Base-by-base conservation (phyloP, 2,888 invertebrate genomes). In the Cantharis rustica region DNA sequence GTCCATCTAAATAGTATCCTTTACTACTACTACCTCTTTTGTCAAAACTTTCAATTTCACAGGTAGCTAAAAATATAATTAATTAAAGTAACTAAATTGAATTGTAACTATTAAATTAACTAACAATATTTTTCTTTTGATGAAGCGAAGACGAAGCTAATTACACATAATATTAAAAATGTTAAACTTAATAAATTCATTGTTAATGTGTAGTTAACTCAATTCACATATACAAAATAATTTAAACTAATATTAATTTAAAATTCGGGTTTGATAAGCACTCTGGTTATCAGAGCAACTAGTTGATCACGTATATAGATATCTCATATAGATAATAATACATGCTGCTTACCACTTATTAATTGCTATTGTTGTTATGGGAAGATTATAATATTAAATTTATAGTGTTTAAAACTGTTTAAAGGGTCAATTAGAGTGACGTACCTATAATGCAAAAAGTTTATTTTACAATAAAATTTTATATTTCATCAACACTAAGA, bases 11-110 rank as follows among this genome's bases (percentile, higher is more conserved):
- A 47, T 64, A 20, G n/a, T 15, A 15, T 0, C 1, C 26, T 47
- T 20, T 23, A 26, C 61, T 63, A 17, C 63, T 16, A 2, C 26
- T n/a, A 13, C n/a, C 2, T n/a, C 11, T 20, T 5, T 73, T 27
- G 7, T 27, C 16, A 13, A 61, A 20, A 10, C 68, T 64, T 10
- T 62, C 47, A 16, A 74, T 69, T 15, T 69, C 16, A 11, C 74
- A 74, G 7, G 31, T 74, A 64, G 69, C 74, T 74, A 47, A 66
- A 16, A 26, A 66, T 31, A 64, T 1, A 9, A n/a, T n/a, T 47
- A n/a, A 47, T 47, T n/a, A 47, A n/a, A 47, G n/a, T n/a, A 47
- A 47, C n/a, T 47, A 47, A 47, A n/a, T 7, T 7, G 2, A n/a
- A 4, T 2, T n/a, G 13, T 2, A 47, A 47, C 1, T n/a, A n/a